These are phyloP conservation scores for Homalodisca vitripennis DNA, from an alignment of 1,140 invertebrate species.

Conservation along the genomic window DNA sequence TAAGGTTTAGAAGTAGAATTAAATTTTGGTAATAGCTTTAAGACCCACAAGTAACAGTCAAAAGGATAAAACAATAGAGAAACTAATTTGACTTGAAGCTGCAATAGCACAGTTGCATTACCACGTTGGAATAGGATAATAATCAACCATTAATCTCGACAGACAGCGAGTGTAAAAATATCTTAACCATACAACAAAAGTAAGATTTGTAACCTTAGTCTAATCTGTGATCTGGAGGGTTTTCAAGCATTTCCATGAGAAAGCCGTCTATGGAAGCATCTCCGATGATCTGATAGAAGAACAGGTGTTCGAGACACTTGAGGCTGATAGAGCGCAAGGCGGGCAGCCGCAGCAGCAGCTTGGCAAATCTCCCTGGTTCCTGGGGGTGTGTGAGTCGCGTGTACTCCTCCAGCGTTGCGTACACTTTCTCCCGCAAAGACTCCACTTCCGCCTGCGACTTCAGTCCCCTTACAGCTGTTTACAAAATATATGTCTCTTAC, in stretches of 20 bases:
- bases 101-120: too few species aligned
- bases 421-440: constrained; percentile 88
- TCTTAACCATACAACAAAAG: too few species aligned
- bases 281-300: constrained; percentile 89
- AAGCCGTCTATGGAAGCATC: constrained; percentile 71
- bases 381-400: constrained; percentile 81
- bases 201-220: not conserved
- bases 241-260: constrained; percentile 69
- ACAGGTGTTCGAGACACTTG: constrained; percentile 94
- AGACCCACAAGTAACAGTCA: too few species aligned
- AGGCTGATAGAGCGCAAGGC: constrained; percentile 93
- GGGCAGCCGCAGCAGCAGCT: constrained; percentile 88
- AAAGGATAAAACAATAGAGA: too few species aligned
- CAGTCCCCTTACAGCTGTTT: constrained; percentile 61
- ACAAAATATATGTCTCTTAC: not conserved
- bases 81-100: too few species aligned
- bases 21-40: too few species aligned
- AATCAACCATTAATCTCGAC: too few species aligned
- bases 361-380: constrained; percentile 93
- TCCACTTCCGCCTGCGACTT: constrained; percentile 82
- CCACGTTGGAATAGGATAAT: too few species aligned
- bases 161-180: too few species aligned
- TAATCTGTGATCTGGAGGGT: constrained; percentile 52
- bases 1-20: too few species aligned
- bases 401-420: constrained; percentile 93